Base-by-base conservation (phyloP, 1,140 invertebrate species). In the Ceratina calcarata region DNA sequence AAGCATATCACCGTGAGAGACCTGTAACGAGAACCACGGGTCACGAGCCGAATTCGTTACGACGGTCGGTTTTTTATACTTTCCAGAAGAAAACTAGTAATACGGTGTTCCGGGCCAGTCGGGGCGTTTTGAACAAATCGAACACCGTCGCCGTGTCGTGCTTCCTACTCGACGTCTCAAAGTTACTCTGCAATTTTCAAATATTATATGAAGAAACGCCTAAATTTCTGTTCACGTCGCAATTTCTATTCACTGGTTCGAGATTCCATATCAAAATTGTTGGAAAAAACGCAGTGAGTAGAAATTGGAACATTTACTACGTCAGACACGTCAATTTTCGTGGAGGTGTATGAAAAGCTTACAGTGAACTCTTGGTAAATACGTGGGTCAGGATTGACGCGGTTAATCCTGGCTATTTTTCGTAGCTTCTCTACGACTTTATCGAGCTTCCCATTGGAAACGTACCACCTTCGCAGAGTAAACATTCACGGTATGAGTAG, bases 1-100 rank as follows among this genome's bases (percentile, higher is more conserved):
- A 96, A 96, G 27, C 95, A 94, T 71, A 92, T 85, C 27, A 96
- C 86, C 2, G 94, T 94, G 62, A 95, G 93, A 10, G 94, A 91
- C 94, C 96, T 95, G 87, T 45, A 45, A 10, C 84, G 27, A 92
- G 75, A 91, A 91, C 16, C 6, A 67, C 3, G 2, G 2, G n/a
- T 79, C 18, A 66, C 58, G 65, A 15, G 24, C 51, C 27, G 15
- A 49, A 13, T n/a, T 16, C 22, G 2, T 55, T 3, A 10, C 51
- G 0, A 1, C 15, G 32, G 18, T 65, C 0, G 2, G 6, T 45
- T 10, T 55, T 22, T 69, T 62, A 72, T 69, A 83, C 71, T 90
- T 82, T 88, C 94, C 94, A 95, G 45, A 94, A 93, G 3, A 94
- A 4, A 69, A 94, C 93, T 68, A 96, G 90, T 0, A 95, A 88